Percentiles rank a stretch among this genome's conserved stretches.
Conservation (phyloP, 2,797 vertebrate species). For the Buphagus erythrorhynchus region DNA sequence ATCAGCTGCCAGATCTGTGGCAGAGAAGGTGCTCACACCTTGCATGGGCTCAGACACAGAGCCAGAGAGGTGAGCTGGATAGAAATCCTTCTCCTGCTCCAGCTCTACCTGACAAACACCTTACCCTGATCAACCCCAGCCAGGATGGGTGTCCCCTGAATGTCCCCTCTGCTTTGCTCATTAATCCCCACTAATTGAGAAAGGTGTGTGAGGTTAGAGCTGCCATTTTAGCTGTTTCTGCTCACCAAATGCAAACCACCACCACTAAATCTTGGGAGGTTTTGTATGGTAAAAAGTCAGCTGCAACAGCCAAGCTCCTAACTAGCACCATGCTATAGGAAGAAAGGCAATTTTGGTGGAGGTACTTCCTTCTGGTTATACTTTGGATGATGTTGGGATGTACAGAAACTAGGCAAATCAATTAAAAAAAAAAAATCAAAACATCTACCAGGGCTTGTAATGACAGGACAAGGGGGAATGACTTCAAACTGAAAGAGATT, state of each 20-base stretch:
- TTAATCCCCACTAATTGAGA: neutral
- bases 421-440: neutral
- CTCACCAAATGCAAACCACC: neutral
- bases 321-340: neutral
- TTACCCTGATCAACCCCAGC: fast-evolving
- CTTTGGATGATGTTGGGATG: neutral
- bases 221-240: neutral
- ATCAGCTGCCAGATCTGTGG: neutral
- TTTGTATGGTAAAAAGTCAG: neutral
- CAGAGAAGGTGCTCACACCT: neutral
- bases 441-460: neutral
- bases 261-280: neutral
- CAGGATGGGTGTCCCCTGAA: neutral
- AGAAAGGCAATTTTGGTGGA: neutral
- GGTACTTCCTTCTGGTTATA: neutral
- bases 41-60: neutral
- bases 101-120: neutral
- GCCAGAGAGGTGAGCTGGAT: neutral
- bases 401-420: neutral
- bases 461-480: neutral
- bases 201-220: neutral
- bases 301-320: neutral
- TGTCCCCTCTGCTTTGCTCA: neutral
- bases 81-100: neutral
- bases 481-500: neutral